These are phyloP conservation scores for Procapra przewalskii DNA, from an alignment of 2,113 vertebrate species.

Conservation along the genomic window DNA sequence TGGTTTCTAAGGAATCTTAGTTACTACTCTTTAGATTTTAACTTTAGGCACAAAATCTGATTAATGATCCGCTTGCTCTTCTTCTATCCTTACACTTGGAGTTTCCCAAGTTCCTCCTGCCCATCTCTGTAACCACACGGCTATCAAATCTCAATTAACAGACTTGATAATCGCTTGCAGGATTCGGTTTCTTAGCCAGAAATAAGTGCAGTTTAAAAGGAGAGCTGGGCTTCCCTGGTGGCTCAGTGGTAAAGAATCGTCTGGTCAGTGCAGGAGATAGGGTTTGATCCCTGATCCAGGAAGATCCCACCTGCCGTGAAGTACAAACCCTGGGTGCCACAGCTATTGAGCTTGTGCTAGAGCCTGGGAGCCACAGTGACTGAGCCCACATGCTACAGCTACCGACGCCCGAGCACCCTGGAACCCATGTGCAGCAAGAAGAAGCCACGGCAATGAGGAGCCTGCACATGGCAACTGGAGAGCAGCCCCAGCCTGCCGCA, in stretches of 20 bases:
- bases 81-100: neutral
- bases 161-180: neutral
- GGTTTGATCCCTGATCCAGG: neutral
- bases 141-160: neutral
- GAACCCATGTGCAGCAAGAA: neutral
- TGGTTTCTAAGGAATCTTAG: neutral
- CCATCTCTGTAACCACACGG: neutral
- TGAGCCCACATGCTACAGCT: accelerated
- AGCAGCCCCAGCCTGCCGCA: neutral
- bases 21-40: neutral
- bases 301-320: neutral
- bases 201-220: neutral
- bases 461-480: neutral
- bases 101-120: neutral
- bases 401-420: neutral
- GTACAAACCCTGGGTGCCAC: neutral
- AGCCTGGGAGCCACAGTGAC: neutral
- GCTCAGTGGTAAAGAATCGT: neutral
- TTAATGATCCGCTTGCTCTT: neutral
- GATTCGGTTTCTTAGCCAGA: neutral
- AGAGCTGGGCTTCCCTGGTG: neutral
- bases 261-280: neutral
- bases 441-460: neutral
- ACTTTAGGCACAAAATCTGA: neutral
- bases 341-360: neutral